Evolutionary conservation across 1,140 invertebrate species (phyloP).

Genomic region (Cephus cinctus): DNA sequence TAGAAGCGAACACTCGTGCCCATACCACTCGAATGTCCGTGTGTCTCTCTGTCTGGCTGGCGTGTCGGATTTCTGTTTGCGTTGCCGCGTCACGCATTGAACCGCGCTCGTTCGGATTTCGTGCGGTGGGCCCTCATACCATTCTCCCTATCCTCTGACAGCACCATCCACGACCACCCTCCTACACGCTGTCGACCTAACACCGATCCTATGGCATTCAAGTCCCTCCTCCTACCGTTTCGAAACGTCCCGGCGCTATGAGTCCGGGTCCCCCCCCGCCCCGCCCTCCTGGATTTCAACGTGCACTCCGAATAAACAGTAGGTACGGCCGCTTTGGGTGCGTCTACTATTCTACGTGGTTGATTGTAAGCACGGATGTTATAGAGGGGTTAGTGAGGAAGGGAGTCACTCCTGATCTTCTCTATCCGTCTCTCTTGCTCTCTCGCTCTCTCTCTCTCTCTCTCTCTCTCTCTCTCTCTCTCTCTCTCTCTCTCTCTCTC

Average conservation of each 20-base stretch:
- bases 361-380: slow-evolving; percentile 7
- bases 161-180: too few species aligned
- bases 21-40: too few species aligned
- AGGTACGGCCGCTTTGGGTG: slow-evolving; percentile 25
- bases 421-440: neutral
- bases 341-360: slow-evolving; percentile 29
- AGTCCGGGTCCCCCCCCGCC: too few species aligned
- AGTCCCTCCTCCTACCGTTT: too few species aligned
- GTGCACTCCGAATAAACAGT: too few species aligned
- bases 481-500: slow-evolving; percentile 10
- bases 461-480: slow-evolving; percentile 8
- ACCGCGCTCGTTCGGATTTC: slow-evolving; percentile 36
- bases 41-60: slow-evolving; percentile 4
- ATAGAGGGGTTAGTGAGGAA: neutral
- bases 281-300: too few species aligned
- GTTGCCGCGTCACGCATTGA: slow-evolving; percentile 45
- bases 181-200: too few species aligned
- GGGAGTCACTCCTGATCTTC: neutral
- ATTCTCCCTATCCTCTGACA: too few species aligned
- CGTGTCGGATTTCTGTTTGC: slow-evolving; percentile 43
- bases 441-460: slow-evolving; percentile 1
- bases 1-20: too few species aligned
- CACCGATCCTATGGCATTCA: too few species aligned
- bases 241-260: too few species aligned
- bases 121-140: slow-evolving; percentile 21